A percentile compares a stretch with the other conserved stretches of the same genome.
These are phyloP conservation scores for Caenorhabditis tropicalis DNA, from an alignment of 1,140 invertebrate species.

Conservation along the genomic window DNA sequence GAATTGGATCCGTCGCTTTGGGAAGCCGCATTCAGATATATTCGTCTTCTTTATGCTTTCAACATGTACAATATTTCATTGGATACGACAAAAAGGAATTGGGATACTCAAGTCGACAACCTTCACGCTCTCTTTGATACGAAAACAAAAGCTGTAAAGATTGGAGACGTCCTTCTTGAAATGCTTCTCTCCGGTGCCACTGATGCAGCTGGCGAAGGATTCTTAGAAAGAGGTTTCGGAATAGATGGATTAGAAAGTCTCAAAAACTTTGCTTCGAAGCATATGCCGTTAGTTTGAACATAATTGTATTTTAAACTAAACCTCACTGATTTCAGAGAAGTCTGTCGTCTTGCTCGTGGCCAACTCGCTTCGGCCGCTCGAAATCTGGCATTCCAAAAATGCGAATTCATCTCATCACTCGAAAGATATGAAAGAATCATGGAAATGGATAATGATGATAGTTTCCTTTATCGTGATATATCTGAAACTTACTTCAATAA, in stretches of 20 bases:
- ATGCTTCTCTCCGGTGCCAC: slow-evolving; percentile 12
- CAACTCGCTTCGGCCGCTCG: neutral
- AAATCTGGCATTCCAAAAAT: neutral
- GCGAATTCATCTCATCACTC: neutral
- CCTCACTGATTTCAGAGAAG: neutral
- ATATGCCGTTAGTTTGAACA: neutral
- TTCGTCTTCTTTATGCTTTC: neutral
- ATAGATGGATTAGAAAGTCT: neutral
- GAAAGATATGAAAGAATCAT: neutral
- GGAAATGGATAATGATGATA: neutral
- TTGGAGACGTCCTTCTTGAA: slow-evolving; percentile 11
- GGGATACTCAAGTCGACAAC: neutral
- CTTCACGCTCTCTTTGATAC: neutral
- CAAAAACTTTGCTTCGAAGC: neutral
- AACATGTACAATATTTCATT: slow-evolving; percentile 33
- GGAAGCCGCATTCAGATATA: slow-evolving; percentile 13
- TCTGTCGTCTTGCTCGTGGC: neutral
- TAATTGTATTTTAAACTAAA: neutral
- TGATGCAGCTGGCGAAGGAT: slow-evolving; percentile 1
- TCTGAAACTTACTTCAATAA: neutral
- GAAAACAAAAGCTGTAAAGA: neutral
- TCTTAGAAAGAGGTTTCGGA: neutral
- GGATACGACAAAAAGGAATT: slow-evolving; percentile 1
- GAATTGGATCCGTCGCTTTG: neutral
- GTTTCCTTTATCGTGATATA: neutral